Base-by-base conservation (phyloP, 2,888 invertebrate species). In the Dastarcus helophoroides region DNA sequence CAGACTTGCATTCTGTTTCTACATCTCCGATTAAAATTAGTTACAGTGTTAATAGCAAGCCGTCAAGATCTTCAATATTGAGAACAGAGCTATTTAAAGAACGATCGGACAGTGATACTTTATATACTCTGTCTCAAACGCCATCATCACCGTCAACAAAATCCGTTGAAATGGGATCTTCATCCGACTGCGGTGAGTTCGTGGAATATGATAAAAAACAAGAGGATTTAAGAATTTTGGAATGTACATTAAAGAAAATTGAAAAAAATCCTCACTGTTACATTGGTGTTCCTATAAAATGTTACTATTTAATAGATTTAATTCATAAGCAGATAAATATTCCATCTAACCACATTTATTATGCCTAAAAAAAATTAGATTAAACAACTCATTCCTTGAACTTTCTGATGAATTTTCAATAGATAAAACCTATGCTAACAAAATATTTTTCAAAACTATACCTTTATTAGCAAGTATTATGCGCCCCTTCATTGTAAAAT, bases 341-440 rank as follows among this genome's bases (percentile, higher is more conserved):
- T 17, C 12, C 19, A 28, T 13, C 25, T 10, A 33, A 28, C 9
- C 32, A 44, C 27, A 38, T 45, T 27, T 29, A 10, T 14, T 33
- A 7, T 27, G 21, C 16, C 35, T 42, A 21, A 42, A 39, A 36
- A 43, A 43, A 43, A 40, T 36, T 23, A 41, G 37, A 36, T 25
- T 46, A 21, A 39, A 44, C 26, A 41, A 27, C 2, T 10, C 33
- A 32, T 47, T 46, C 31, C 21, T 21, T 21, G 40, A 46, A 30
- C 36, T 45, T 11, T 42, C 35, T 12, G 42, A 47, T 44, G 33
- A 45, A 30, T 49, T 46, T 40, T 33, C 24, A 7, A 29, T 42
- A 3, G 27, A 29, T 11, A 4, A 26, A 19, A 17, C 33, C 9
- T 35, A 40, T 28, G 27, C 23, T 8, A 29, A 35, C 25, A 26